Conservation (phyloP, 1,140 invertebrate genomes). For the Periplaneta americana region DNA sequence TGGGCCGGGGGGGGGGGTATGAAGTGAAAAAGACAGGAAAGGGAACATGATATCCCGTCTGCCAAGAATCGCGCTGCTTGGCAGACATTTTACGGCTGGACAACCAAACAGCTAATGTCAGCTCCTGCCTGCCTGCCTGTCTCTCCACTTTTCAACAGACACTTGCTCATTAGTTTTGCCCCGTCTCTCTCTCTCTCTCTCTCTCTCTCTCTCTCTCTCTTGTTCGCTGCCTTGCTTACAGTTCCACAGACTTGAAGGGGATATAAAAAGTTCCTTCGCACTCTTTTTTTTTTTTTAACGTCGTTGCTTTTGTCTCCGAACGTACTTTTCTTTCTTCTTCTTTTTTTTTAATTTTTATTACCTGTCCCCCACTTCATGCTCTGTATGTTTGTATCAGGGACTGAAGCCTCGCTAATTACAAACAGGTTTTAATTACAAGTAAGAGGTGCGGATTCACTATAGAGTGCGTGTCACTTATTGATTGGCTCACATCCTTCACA, state of each 20-base stretch:
- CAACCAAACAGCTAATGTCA: slow-evolving; percentile 8
- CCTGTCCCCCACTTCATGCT: neutral
- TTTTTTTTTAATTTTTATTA: neutral
- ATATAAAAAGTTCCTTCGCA: neutral
- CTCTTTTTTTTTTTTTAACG: neutral
- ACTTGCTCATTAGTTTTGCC: neutral
- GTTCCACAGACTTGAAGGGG: neutral
- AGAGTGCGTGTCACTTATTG: no score
- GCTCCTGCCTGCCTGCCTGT: neutral
- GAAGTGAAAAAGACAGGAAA: slow-evolving; percentile 4
- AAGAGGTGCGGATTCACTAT: no score
- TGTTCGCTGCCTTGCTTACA: neutral
- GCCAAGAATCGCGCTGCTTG: neutral
- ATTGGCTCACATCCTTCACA: no score
- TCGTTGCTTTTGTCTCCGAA: neutral
- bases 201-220: neutral
- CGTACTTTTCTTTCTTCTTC: no score
- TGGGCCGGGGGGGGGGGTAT: neutral
- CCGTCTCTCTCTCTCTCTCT: neutral
- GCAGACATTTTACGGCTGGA: slow-evolving; percentile 5
- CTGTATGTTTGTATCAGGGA: neutral
- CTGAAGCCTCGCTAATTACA: neutral
- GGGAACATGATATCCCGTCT: slow-evolving; percentile 5
- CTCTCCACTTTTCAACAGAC: neutral
- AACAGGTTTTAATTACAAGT: neutral